A percentile compares a stretch with the other conserved stretches of the same genome.
Evolutionary conservation across 2,113 vertebrate genomes (phyloP).

Genomic region (Sturnus vulgaris): DNA sequence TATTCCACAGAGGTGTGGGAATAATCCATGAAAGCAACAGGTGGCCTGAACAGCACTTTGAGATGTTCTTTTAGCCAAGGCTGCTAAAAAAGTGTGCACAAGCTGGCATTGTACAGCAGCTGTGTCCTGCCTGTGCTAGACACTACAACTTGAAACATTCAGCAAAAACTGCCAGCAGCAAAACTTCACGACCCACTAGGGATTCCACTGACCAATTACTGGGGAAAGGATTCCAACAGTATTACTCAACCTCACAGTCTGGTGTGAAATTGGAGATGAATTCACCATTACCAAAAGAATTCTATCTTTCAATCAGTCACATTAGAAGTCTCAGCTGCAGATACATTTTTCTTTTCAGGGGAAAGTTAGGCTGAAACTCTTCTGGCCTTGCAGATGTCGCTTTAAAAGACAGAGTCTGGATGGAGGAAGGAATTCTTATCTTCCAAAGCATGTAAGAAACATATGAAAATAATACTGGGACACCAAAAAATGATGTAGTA

Average conservation of each 20-base stretch:
- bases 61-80: slow-evolving; percentile 23
- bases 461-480: background rate
- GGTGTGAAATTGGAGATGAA: background rate
- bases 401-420: background rate
- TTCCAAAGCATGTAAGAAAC: background rate
- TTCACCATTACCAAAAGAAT: background rate
- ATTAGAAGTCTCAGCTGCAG: background rate
- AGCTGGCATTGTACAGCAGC: background rate
- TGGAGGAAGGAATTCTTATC: background rate
- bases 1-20: background rate
- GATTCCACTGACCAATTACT: background rate
- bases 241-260: background rate
- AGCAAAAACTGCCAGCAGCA: background rate
- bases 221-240: background rate
- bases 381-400: background rate
- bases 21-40: background rate
- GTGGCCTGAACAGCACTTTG: background rate
- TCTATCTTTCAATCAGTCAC: background rate
- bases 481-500: background rate
- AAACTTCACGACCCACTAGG: background rate
- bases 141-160: background rate
- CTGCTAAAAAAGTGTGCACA: background rate
- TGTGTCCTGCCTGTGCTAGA: background rate
- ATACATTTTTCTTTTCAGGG: background rate
- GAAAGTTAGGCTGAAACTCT: background rate